Evolutionary conservation across 2,113 vertebrate genomes (phyloP).

Genomic region (Chitala chitala): DNA sequence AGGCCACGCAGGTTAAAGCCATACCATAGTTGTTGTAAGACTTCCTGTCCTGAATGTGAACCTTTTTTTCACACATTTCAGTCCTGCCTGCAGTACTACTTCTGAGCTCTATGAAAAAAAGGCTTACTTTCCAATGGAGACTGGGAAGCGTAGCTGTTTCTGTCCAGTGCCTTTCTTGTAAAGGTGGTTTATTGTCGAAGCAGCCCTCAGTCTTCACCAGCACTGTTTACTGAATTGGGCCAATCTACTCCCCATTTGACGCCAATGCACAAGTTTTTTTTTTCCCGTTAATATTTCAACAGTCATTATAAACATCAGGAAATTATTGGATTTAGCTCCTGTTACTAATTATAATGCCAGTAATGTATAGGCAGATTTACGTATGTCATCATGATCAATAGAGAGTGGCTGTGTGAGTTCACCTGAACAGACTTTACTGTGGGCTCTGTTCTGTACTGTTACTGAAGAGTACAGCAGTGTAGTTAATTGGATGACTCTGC

Average conservation of each 20-base stretch:
- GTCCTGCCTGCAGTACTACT: conserved; percentile 45
- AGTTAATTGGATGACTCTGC: not conserved
- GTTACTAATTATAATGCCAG: not conserved
- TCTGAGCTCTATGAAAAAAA: conserved; percentile 44
- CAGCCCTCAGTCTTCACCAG: no score
- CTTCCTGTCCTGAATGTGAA: conserved; percentile 25
- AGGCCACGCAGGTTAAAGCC: conserved; percentile 10
- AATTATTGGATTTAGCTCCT: not conserved
- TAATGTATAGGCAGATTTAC: not conserved
- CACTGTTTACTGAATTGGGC: no score
- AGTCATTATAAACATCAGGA: not conserved
- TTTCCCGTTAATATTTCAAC: not conserved
- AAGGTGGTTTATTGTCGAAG: not conserved
- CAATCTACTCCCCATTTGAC: no score
- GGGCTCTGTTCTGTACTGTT: not conserved
- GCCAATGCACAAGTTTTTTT: no score
- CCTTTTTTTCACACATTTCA: conserved; percentile 30
- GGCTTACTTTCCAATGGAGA: conserved; percentile 40
- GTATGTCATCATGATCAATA: not conserved
- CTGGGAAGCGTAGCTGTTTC: conserved; percentile 33
- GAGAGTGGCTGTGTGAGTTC: no score
- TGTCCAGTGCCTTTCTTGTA: conserved; percentile 37
- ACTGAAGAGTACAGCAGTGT: not conserved
- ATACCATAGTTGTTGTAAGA: conserved; percentile 22
- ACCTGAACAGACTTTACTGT: no score